Base-by-base conservation (phyloP, 2,113 vertebrate genomes). In the Microtus ochrogaster region DNA sequence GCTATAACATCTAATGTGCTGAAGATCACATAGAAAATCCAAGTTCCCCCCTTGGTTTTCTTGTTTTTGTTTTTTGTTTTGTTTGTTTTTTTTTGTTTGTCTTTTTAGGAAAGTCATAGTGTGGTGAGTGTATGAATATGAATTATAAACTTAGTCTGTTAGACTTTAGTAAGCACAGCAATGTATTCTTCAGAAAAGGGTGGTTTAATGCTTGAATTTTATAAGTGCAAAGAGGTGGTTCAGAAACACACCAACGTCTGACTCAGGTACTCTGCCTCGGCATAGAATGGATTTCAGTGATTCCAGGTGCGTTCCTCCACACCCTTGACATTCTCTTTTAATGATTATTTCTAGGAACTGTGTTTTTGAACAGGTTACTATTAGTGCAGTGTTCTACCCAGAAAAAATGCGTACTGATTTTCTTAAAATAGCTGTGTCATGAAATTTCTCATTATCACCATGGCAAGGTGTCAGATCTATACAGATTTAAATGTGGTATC, bases 381-480 rank as follows among this genome's bases (percentile, higher is more conserved):
- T 95, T 82, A 89, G 58, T 79, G 33, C 21, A 36, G 92, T 89
- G 92, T 63, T 93, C 93, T 68, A 83, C 0, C 12, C 92, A 92
- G 47, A 21, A n/a, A 78, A 44, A 13, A 81, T 58, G n/a, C 9
- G 28, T 63, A 63, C 22, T 83, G 22, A 28, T 61, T 63, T 83
- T 63, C 24, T 61, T 63, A 70, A 72, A 89, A 87, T 91, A 87
- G 73, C 47, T 72, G 85, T 91, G 94, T 96, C 86, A 88, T 95
- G 90, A 95, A 91, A 90, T 92, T 92, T 93, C 93, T 96, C 87
- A 89, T 39, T 96, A 92, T 97, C 68, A 66, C 97, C 77, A 96
- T 6, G 84, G 88, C 68, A 93, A 13, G 30, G 83, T 89, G n/a
- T 96, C 81, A 94, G 88, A 89, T 92, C 28, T 49, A 89, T 84